Conservation (phyloP, 2,113 vertebrate species). For the Riparia riparia region DNA sequence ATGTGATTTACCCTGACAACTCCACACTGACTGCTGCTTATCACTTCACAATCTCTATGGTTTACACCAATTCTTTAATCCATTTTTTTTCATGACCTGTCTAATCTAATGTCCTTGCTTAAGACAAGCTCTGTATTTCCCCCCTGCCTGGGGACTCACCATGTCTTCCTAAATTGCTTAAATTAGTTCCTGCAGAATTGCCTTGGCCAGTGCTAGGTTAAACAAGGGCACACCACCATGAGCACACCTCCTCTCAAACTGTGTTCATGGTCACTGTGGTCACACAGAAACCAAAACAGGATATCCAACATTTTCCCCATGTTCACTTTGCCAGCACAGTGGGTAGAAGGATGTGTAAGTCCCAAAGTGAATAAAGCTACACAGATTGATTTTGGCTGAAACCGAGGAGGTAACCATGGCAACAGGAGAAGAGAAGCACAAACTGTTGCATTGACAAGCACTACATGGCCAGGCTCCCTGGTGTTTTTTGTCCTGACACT, state of each 20-base stretch:
- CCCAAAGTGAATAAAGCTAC: background rate
- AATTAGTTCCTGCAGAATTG: background rate
- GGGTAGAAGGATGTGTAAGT: background rate
- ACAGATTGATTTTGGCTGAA: background rate
- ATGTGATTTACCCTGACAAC: background rate
- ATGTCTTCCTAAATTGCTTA: background rate
- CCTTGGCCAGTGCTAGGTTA: background rate
- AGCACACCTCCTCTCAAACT: background rate
- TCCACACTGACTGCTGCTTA: background rate
- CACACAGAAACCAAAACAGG: background rate
- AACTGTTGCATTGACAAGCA: background rate
- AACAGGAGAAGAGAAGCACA: background rate
- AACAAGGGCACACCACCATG: background rate
- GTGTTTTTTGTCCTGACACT: background rate
- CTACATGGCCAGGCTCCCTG: background rate
- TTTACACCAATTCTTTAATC: background rate
- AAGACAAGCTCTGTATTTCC: background rate
- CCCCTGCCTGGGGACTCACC: background rate
- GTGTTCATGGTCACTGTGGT: background rate
- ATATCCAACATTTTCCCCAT: background rate
- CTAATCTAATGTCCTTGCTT: background rate
- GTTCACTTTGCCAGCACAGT: background rate
- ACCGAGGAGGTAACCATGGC: background rate
- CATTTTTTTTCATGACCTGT: background rate
- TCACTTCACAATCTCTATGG: accelerated